These are phyloP conservation scores for Teleopsis dalmanni DNA, from an alignment of 1,140 invertebrate genomes.

Conservation along the genomic window DNA sequence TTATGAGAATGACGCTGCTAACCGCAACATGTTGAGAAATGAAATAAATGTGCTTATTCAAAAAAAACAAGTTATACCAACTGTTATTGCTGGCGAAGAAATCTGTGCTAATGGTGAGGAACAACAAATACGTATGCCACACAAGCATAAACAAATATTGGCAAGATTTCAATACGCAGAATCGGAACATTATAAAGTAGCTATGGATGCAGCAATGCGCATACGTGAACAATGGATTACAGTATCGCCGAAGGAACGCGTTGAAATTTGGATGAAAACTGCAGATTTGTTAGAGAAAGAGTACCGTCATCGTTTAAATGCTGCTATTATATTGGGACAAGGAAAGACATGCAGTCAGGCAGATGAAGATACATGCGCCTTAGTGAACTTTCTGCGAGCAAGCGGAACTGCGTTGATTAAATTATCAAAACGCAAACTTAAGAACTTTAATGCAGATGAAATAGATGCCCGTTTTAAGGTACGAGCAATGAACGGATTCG, in stretches of 20 bases:
- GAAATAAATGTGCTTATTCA: too few species aligned
- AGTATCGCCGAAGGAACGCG: conserved; percentile 65
- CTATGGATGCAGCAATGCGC: conserved; percentile 66
- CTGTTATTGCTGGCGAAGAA: conserved; percentile 82
- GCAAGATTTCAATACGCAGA: conserved; percentile 87
- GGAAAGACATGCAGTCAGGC: conserved; percentile 92
- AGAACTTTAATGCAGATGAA: conserved; percentile 69
- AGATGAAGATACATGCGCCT: conserved; percentile 89
- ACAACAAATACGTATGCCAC: conserved; percentile 68
- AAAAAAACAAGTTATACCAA: conserved; percentile 83
- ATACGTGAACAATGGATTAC: conserved; percentile 78
- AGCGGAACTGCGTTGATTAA: conserved; percentile 86
- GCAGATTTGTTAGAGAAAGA: conserved; percentile 81
- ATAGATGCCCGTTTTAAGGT: conserved; percentile 60
- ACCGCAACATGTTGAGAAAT: too few species aligned
- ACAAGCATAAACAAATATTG: conserved; percentile 73
- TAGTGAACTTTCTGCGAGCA: conserved; percentile 90
- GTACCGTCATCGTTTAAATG: conserved; percentile 81
- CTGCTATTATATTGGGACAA: conserved; percentile 95
- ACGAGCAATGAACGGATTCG: conserved; percentile 90
- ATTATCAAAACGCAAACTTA: conserved; percentile 61
- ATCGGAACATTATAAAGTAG: conserved; percentile 69
- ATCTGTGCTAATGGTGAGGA: conserved; percentile 62
- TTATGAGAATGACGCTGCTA: too few species aligned
- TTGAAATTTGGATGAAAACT: conserved; percentile 73